Base-by-base conservation (phyloP, 2,113 vertebrate genomes). In the Cacatua alba region DNA sequence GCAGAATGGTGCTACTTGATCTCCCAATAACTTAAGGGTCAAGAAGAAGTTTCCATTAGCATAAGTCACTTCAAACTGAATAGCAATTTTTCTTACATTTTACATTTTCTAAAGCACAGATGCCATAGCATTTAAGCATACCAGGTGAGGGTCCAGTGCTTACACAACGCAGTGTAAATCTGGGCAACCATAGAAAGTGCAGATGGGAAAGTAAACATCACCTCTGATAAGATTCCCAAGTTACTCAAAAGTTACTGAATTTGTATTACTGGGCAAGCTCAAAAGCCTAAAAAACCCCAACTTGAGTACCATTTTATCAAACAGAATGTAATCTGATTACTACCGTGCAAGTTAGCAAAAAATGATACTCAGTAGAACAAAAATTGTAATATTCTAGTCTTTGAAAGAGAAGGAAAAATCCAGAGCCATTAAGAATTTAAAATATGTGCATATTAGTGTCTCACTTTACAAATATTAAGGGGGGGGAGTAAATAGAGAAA, bases 181-280 rank as follows among this genome's bases (percentile, higher is more conserved):
- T 7, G 4, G 23, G 14, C 43, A 75, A 15, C 12, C 52, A 44
- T 1, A 15, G 21, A 63, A 93, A 79, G 26, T 16, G 9, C n/a
- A 79, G 89, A 68, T 76, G 62, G 77, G 86, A 95, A 96, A 97
- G 77, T 64, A 94, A 96, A 94, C 29, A 91, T 10, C 52, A 92
- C 35, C 7, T 43, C 64, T 39, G 29, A 48, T 71, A 89, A 78
- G 52, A 81, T 25, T 51, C 17, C 23, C 43, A 71, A 26, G 37
- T 37, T 63, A 88, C 51, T 81, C 51, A 55, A 21, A 79, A 89
- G 41, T 44, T 78, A 59, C 68, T 78, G 19, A 77, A 88, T 33
- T 7, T 86, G 37, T 59, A 82, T 33, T 63, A 64, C 20, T 29
- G 10, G 51, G 39, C 31, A 80, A 78, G 63, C 35, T 57, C 63